These are phyloP conservation scores for Papilio aristodemus DNA, from an alignment of 1,140 invertebrate species.

Conservation along the genomic window DNA sequence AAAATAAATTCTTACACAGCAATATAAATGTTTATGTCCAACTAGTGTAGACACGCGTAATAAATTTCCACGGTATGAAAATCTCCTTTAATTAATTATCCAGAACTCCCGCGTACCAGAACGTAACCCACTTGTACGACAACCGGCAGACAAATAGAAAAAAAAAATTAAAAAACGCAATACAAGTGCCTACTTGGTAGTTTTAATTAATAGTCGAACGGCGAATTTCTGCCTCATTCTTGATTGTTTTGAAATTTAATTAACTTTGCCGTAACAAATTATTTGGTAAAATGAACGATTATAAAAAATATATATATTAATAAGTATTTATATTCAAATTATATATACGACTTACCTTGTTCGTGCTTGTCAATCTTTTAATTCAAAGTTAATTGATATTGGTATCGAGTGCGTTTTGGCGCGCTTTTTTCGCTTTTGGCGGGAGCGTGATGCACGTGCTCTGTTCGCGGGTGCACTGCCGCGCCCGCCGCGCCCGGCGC, in stretches of 20 bases:
- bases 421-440: conserved; percentile 3
- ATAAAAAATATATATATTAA: not conserved
- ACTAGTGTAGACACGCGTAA: conserved; percentile 18
- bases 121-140: conserved; percentile 17
- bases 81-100: conserved; percentile 23
- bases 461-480: conserved; percentile 65
- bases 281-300: not conserved
- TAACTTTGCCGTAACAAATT: not conserved
- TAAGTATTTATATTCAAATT: not conserved
- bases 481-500: conserved; percentile 55
- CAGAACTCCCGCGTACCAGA: conserved; percentile 9
- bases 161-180: not conserved
- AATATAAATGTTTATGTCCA: conserved; percentile 20
- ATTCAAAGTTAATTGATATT: not conserved
- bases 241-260: conserved; percentile 21
- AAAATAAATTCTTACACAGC: conserved; percentile 8
- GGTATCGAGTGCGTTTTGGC: conserved; percentile 14
- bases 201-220: conserved; percentile 12
- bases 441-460: conserved; percentile 40
- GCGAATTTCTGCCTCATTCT: not conserved
- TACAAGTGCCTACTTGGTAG: conserved; percentile 12
- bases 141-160: conserved; percentile 16
- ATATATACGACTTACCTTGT: not conserved
- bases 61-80: conserved; percentile 16
- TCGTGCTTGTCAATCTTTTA: not conserved